Evolutionary conservation across 2,888 invertebrate species (phyloP), one percentile per base, ranked within the genome.

Genomic region (Drosophila atroscutellata): DNA sequence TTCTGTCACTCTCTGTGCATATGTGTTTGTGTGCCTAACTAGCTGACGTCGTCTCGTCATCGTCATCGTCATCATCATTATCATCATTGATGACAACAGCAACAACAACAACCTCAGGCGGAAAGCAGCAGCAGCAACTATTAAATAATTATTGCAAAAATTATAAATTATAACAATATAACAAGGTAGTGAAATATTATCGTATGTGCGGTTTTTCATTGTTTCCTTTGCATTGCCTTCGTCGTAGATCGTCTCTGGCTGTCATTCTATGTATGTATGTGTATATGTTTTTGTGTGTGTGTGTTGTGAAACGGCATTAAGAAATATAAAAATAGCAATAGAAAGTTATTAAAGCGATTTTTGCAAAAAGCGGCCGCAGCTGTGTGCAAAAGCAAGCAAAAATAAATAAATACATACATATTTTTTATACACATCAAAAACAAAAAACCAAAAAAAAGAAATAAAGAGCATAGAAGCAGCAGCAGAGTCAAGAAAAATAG

Each of bases 261-360:
- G 54, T 42, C 52, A 39, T 52, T 69, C 59, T 67, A 51, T 59
- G 55, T 77, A 37, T 65, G 39, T 59, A n/a, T 67, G 55, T 34
- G 24, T 20, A 20, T 32, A 15, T 51, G 15, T 20, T 28, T 24
- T 15, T 57, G 32, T 59, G 37, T 49, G 50, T 49, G 50, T 49
- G 36, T 51, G 42, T 68, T 68, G 63, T 74, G 63, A 77, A 81
- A 59, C 63, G 64, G 61, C 74, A 78, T 78, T 68, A 58, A 70
- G 64, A 79, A 77, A 68, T 89, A 81, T 89, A 85, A 75, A 85
- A 90, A 89, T 89, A 85, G 87, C 87, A 89, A 89, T 90, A 90
- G 89, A 85, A 85, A 85, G 90, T 90, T 85, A 89, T 89, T 90
- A 86, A 85, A 89, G 73, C 77, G 58, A 45, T 58, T 83, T 81